These are phyloP conservation scores for Diaprepes abbreviatus DNA, from an alignment of 2,888 invertebrate species.

Conservation along the genomic window DNA sequence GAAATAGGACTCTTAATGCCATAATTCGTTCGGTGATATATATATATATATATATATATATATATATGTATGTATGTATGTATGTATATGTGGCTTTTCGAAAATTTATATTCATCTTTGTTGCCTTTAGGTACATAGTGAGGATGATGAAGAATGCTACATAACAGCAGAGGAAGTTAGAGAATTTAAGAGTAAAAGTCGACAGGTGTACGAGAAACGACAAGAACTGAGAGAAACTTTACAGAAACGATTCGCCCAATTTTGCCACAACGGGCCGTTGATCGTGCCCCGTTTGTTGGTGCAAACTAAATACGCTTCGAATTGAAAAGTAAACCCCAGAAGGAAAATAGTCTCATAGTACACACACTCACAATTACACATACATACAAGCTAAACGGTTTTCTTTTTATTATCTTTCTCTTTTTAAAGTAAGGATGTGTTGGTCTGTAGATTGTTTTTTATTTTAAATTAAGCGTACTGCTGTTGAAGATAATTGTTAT, in stretches of 20 bases:
- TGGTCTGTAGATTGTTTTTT: conserved; percentile 14
- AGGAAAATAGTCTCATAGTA: conserved; percentile 25
- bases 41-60: too few species aligned
- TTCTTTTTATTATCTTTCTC: neutral
- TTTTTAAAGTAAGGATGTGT: neutral
- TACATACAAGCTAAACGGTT: conserved; percentile 16
- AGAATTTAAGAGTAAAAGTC: conserved; percentile 86
- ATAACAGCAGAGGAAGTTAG: conserved; percentile 91
- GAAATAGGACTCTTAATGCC: too few species aligned
- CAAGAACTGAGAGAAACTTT: conserved; percentile 86
- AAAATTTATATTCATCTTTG: too few species aligned
- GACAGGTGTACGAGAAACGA: conserved; percentile 84
- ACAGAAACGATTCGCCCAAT: conserved; percentile 85
- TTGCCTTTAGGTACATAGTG: conserved; percentile 78
- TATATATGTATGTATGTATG: too few species aligned
- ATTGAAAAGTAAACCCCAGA: conserved; percentile 55
- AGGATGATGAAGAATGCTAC: conserved; percentile 81
- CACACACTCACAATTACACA: conserved; percentile 19
- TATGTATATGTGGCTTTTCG: too few species aligned
- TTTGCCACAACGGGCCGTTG: conserved; percentile 75
- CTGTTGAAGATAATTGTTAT: too few species aligned
- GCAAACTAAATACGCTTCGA: conserved; percentile 65
- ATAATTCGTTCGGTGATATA: too few species aligned
- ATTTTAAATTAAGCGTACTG: too few species aligned
- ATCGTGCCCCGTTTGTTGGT: conserved; percentile 64